Percentiles rank a stretch among this genome's conserved stretches.
phyloP scores from a whole-genome alignment of 2,797 vertebrate species.

The Enteromius paludinosus region DNA sequence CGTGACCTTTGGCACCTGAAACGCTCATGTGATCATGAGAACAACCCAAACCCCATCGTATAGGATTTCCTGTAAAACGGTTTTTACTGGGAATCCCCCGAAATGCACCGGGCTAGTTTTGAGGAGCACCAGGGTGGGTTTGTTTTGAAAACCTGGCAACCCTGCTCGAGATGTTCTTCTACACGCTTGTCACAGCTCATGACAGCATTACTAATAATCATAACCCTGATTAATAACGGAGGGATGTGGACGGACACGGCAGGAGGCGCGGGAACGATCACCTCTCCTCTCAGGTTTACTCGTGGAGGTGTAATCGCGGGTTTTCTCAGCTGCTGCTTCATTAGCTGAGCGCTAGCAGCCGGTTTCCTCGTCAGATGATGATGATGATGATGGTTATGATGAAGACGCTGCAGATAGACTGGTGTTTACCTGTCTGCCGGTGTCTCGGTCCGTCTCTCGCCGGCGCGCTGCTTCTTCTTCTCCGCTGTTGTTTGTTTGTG shows the following conservation, averaged over 20 bases:
- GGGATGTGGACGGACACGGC: too few species aligned
- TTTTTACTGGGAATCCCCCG: background rate
- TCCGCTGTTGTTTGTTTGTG: constrained; percentile 58
- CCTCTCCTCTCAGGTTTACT: background rate
- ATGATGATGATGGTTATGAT: constrained; percentile 39
- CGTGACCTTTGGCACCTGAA: too few species aligned
- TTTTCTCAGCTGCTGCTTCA: background rate
- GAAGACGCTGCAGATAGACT: too few species aligned
- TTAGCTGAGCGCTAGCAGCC: constrained; percentile 47
- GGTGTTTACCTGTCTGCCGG: constrained; percentile 32
- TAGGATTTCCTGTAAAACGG: too few species aligned
- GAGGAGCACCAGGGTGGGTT: background rate
- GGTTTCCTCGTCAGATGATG: constrained; percentile 54
- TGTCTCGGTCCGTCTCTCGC: constrained; percentile 42
- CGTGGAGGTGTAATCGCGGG: background rate
- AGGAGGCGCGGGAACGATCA: too few species aligned
- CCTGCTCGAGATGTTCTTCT: too few species aligned
- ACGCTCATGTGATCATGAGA: too few species aligned
- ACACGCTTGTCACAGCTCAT: background rate
- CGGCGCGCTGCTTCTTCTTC: constrained; percentile 31
- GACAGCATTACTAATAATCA: background rate
- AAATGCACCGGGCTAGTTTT: background rate
- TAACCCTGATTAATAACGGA: background rate
- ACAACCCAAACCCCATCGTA: too few species aligned
- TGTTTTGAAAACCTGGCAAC: background rate